Evolutionary conservation across 1,140 invertebrate species (phyloP).

Genomic region (Dreissena rostriformis): DNA sequence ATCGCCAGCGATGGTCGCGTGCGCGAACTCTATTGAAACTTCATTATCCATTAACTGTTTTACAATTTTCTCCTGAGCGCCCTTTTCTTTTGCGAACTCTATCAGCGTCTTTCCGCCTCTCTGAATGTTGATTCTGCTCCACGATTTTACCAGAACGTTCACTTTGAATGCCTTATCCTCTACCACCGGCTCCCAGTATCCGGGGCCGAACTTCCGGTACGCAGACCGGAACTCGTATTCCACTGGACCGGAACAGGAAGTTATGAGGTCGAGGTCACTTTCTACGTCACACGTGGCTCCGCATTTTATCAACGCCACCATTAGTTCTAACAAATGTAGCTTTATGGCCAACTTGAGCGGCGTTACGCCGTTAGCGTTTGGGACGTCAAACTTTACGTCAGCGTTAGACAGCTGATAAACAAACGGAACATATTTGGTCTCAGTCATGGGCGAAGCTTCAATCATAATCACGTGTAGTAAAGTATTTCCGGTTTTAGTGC

Average conservation of each 20-base stretch:
- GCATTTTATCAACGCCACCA: constrained; percentile 71
- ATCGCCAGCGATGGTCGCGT: constrained; percentile 76
- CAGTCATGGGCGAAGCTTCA: constrained; percentile 58
- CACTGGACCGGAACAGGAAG: constrained; percentile 53
- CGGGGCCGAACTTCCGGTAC: constrained; percentile 69
- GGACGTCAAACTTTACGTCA: constrained; percentile 67
- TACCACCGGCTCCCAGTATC: constrained; percentile 73
- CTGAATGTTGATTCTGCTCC: constrained; percentile 75
- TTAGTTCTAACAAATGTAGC: constrained; percentile 64
- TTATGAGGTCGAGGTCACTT: constrained; percentile 56
- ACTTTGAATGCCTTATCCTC: constrained; percentile 71
- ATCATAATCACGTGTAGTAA: constrained; percentile 71
- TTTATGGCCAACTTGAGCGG: constrained; percentile 71
- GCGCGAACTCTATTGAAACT: constrained; percentile 76
- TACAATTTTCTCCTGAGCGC: constrained; percentile 66
- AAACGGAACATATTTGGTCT: constrained; percentile 73
- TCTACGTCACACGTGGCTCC: constrained; percentile 63
- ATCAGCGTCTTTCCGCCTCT: constrained; percentile 68
- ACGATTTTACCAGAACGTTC: constrained; percentile 75
- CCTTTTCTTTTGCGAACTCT: constrained; percentile 72
- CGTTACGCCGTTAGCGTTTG: constrained; percentile 65
- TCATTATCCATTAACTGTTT: constrained; percentile 72
- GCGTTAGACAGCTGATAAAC: constrained; percentile 77
- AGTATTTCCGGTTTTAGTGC: constrained; percentile 62
- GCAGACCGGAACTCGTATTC: constrained; percentile 56